Percentiles rank a stretch among this genome's conserved stretches.
Evolutionary conservation across 2,113 vertebrate genomes (phyloP).

Genomic region (Cynoglossus semilaevis): DNA sequence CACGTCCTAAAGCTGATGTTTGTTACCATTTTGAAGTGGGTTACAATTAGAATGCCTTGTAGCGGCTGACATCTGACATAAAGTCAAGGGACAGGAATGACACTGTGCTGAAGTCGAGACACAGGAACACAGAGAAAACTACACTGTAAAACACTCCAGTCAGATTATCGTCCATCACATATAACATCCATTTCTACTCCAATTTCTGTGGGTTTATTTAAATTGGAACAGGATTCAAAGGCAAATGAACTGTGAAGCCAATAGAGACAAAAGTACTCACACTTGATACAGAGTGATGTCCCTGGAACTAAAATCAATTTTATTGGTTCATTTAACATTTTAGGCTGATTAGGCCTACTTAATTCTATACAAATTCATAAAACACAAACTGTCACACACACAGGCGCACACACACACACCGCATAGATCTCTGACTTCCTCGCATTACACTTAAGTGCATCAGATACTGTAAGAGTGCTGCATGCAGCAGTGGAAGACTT

Average conservation of each 20-base stretch:
- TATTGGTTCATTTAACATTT: slow-evolving; percentile 52
- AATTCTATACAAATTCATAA: slow-evolving; percentile 45
- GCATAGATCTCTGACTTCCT: slow-evolving; percentile 22
- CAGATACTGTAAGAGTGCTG: slow-evolving; percentile 42
- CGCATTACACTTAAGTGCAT: slow-evolving; percentile 39
- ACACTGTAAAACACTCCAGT: too few relatives aligned
- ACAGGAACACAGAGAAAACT: too few relatives aligned
- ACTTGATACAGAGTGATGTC: slow-evolving; percentile 29
- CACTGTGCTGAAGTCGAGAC: too few relatives aligned
- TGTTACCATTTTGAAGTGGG: slow-evolving; percentile 23
- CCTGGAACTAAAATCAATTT: slow-evolving; percentile 55
- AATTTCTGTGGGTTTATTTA: too few relatives aligned
- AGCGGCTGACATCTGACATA: slow-evolving; percentile 4
- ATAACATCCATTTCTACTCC: too few relatives aligned
- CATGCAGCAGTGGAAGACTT: slow-evolving; percentile 38
- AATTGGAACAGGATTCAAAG: slow-evolving; percentile 10
- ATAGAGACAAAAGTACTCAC: slow-evolving; percentile 10
- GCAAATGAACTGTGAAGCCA: slow-evolving; percentile 11
- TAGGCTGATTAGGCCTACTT: slow-evolving; percentile 38
- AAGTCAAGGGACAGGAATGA: neutral
- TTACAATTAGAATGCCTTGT: slow-evolving; percentile 15
- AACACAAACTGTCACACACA: slow-evolving; percentile 25
- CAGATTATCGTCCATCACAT: too few relatives aligned
- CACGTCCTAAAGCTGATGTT: slow-evolving; percentile 7
- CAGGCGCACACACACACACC: slow-evolving; percentile 8